A percentile compares a stretch with the other conserved stretches of the same genome.
Conservation (phyloP, 2,888 invertebrate genomes). For the Trilocha varians region DNA sequence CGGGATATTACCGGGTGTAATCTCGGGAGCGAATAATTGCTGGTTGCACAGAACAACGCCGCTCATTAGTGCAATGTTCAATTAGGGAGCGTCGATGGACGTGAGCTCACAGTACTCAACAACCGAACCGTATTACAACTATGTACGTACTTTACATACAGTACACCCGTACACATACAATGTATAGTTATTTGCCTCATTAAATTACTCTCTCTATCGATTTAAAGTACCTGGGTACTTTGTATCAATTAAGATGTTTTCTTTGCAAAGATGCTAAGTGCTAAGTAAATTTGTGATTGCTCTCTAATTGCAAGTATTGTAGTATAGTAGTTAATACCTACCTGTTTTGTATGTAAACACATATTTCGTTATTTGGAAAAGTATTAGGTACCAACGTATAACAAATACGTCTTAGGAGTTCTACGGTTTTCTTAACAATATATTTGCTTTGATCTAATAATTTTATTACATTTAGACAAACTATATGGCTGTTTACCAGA, state of each 20-base stretch:
- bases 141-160: constrained; percentile 30
- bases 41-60: constrained; percentile 63
- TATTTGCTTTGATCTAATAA: no score
- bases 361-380: no score
- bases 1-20: constrained; percentile 48
- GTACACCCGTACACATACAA: constrained; percentile 7
- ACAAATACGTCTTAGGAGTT: no score
- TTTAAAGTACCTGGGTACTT: neutral
- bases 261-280: neutral
- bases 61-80: constrained; percentile 71
- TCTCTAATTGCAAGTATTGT: neutral
- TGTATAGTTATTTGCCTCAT: neutral
- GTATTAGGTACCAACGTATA: no score
- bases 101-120: constrained; percentile 10
- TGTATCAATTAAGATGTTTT: neutral
- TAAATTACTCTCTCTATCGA: neutral
- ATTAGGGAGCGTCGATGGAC: constrained; percentile 54
- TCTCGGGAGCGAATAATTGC: constrained; percentile 61
- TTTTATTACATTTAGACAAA: no score
- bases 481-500: no score
- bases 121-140: constrained; percentile 24
- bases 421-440: no score
- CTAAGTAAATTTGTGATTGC: neutral
- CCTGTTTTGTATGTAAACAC: no score
- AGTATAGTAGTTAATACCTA: no score